These are phyloP conservation scores for Cryptotermes secundus DNA, from an alignment of 1,140 invertebrate species.

Conservation along the genomic window DNA sequence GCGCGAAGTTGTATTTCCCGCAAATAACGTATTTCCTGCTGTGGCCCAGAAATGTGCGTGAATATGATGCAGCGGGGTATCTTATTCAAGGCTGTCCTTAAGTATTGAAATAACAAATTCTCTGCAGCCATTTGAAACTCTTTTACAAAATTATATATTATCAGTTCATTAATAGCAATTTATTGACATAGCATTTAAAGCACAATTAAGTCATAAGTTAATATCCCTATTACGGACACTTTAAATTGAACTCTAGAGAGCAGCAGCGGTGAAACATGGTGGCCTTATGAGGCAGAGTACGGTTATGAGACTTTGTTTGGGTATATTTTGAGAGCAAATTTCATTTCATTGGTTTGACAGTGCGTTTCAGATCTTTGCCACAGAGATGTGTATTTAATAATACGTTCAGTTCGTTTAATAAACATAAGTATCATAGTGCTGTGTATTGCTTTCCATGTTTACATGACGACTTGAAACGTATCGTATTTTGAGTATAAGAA, in stretches of 20 bases:
- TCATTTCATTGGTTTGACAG: no score
- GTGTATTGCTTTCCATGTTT: no score
- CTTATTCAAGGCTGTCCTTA: no score
- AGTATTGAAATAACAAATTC: no score
- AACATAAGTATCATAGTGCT: no score
- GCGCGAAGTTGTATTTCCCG: constrained; percentile 30
- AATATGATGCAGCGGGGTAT: no score
- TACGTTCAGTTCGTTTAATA: no score
- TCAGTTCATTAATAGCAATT: no score
- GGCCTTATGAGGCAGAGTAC: not conserved
- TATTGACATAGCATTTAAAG: not conserved
- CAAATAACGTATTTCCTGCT: constrained; percentile 28
- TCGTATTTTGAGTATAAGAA: no score
- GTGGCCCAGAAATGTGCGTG: not conserved
- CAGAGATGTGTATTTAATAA: no score
- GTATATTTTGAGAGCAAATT: not conserved
- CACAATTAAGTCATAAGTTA: not conserved
- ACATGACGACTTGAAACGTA: no score
- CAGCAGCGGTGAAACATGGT: not conserved
- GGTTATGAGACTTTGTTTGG: not conserved
- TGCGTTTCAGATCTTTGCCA: no score
- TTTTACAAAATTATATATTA: not conserved
- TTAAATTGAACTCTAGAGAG: not conserved
- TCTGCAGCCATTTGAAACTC: not conserved
- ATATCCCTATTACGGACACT: not conserved